These are phyloP conservation scores for Hyaena hyaena DNA, from an alignment of 2,113 vertebrate species.

Conservation along the genomic window DNA sequence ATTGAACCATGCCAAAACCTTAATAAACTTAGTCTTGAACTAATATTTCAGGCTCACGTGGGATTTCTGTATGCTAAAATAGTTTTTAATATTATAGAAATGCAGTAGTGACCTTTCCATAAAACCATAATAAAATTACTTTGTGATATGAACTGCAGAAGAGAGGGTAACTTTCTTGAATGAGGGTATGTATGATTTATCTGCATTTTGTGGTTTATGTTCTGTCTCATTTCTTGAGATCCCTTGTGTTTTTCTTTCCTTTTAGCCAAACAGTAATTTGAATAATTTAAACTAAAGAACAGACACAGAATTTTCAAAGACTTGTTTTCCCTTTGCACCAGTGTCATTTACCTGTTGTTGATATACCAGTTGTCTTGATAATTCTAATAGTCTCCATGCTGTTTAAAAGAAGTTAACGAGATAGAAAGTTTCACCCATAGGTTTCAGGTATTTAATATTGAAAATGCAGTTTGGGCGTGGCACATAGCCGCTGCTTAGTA, in stretches of 20 bases:
- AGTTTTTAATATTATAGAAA: slow-evolving; percentile 85
- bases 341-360: background rate
- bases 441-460: slow-evolving; percentile 52
- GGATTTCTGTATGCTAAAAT: slow-evolving; percentile 75
- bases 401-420: slow-evolving; percentile 35
- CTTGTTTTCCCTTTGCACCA: slow-evolving; percentile 29
- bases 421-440: background rate
- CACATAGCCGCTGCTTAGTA: background rate
- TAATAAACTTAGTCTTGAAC: slow-evolving; percentile 78
- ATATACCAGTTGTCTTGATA: background rate
- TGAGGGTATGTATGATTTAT: slow-evolving; percentile 36
- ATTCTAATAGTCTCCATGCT: background rate
- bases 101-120: slow-evolving; percentile 82
- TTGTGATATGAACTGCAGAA: slow-evolving; percentile 60
- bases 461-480: background rate
- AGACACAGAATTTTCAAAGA: slow-evolving; percentile 27
- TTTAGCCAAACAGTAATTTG: slow-evolving; percentile 67
- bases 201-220: slow-evolving; percentile 73
- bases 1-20: slow-evolving; percentile 69
- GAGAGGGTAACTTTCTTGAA: slow-evolving; percentile 64
- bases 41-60: slow-evolving; percentile 75
- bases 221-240: slow-evolving; percentile 59
- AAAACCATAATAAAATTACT: slow-evolving; percentile 72
- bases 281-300: slow-evolving; percentile 60
- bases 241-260: slow-evolving; percentile 46